phyloP scores from a whole-genome alignment of 2,888 invertebrate species.

The Epiblema foenella region DNA sequence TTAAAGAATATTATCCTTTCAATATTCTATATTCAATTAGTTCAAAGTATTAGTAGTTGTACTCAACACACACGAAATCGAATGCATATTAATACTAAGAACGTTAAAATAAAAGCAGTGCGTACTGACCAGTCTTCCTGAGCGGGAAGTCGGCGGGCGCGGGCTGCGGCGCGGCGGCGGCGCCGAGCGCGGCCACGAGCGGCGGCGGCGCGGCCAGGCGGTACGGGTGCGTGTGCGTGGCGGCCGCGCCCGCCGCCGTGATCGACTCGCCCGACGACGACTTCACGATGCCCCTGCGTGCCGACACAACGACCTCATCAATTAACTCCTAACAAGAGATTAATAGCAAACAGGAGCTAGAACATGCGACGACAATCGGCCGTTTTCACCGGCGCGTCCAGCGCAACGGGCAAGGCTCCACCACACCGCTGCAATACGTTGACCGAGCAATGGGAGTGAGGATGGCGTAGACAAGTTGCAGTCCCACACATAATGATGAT shows the following conservation, averaged over 20 bases:
- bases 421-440: too few species aligned
- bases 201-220: slow-evolving; percentile 85
- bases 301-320: neutral
- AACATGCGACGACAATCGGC: too few species aligned
- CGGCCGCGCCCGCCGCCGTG: slow-evolving; percentile 82
- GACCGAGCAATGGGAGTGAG: too few species aligned
- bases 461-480: too few species aligned
- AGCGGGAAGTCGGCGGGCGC: slow-evolving; percentile 92
- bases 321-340: neutral
- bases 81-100: slow-evolving; percentile 31
- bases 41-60: slow-evolving; percentile 15
- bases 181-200: slow-evolving; percentile 56
- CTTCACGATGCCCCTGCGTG: slow-evolving; percentile 86
- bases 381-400: too few species aligned
- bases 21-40: neutral
- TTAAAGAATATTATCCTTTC: neutral
- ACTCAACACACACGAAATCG: slow-evolving; percentile 25
- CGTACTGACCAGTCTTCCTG: slow-evolving; percentile 94
- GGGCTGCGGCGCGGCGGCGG: slow-evolving; percentile 69
- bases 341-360: too few species aligned
- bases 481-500: too few species aligned
- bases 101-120: neutral
- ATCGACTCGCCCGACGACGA: slow-evolving; percentile 87
- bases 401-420: too few species aligned
- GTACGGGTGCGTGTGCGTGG: slow-evolving; percentile 88